Evolutionary conservation across 2,888 invertebrate species (phyloP), one percentile per base, ranked within the genome.

Genomic region (Alviniconcha strummeri): DNA sequence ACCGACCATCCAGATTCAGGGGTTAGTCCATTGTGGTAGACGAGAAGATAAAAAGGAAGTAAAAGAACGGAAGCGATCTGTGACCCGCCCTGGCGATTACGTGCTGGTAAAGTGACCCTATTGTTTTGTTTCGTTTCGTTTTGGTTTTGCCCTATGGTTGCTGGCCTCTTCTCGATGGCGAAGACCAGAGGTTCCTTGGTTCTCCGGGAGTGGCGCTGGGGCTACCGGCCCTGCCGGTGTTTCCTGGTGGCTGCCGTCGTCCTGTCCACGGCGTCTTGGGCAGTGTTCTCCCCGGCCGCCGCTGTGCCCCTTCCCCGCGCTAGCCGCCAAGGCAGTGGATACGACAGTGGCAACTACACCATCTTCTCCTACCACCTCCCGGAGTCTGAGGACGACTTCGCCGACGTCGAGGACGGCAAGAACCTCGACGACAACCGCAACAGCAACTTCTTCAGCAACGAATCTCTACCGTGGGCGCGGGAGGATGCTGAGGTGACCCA

Each of bases 291-390:
- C 78, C 36, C 36, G 15, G 13, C 81, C 81, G 84, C 81, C 83
- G 84, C 36, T 36, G 36, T 36, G 36, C 36, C 36, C 85, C 67
- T 78, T 83, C 75, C 64, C 76, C 75, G 80, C 85, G 54, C 78
- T 79, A 60, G 75, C 81, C 5, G 56, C 74, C 67, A 72, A 60
- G 85, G 84, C 78, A 74, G 83, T 64, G 81, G 83, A 57, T 84
- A 81, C 85, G 57, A 36, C 7, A 81, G 81, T 64, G 69, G 77
- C 79, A 86, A 85, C 80, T 84, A 77, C 81, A 84, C 84, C 36
- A 84, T 86, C 77, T 81, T 83, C 69, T 81, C 85, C n/a, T 86
- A 86, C 80, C 85, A 86, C 75, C 52, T 86, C 13, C 86, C 85
- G 0, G 86, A 86, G 13, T 85, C 85, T 17, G 84, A 82, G 75